Conservation (phyloP, 1,140 invertebrate genomes). For the Pemphigus obesinymphae region DNA sequence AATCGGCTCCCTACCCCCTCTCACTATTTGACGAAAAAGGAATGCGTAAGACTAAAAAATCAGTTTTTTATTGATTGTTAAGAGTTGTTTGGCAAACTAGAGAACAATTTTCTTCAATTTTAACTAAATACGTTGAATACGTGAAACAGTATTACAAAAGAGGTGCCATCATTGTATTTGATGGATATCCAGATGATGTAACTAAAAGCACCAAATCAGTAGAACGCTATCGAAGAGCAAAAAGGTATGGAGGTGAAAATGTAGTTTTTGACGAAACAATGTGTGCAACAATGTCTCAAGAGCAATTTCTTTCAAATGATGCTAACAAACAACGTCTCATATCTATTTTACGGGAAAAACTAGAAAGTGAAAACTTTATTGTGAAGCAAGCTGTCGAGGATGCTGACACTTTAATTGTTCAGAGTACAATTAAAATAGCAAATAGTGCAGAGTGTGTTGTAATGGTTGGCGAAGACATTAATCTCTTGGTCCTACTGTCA, state of each 20-base stretch:
- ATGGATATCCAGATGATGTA: conserved; percentile 43
- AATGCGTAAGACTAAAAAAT: background rate
- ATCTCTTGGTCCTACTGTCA: background rate
- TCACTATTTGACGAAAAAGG: background rate
- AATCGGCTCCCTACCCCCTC: background rate
- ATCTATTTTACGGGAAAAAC: no score
- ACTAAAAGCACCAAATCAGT: conserved; percentile 27
- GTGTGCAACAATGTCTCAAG: conserved; percentile 12
- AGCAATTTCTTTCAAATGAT: conserved; percentile 40
- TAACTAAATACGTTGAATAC: conserved; percentile 43
- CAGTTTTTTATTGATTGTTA: background rate
- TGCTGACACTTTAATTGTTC: conserved; percentile 43
- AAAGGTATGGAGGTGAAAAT: background rate
- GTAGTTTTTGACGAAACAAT: conserved; percentile 38
- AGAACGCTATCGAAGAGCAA: background rate
- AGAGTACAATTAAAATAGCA: conserved; percentile 39
- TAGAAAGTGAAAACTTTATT: no score
- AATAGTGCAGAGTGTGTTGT: background rate
- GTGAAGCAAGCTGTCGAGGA: conserved; percentile 39
- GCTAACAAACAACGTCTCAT: conserved; percentile 18
- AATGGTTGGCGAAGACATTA: background rate
- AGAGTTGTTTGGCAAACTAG: conserved; percentile 44
- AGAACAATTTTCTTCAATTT: conserved; percentile 40
- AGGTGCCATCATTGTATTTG: conserved; percentile 43
- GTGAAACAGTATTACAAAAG: conserved; percentile 39